Evolutionary conservation across 2,113 vertebrate genomes (phyloP).

Genomic region (Thamnophis sirtalis): DNA sequence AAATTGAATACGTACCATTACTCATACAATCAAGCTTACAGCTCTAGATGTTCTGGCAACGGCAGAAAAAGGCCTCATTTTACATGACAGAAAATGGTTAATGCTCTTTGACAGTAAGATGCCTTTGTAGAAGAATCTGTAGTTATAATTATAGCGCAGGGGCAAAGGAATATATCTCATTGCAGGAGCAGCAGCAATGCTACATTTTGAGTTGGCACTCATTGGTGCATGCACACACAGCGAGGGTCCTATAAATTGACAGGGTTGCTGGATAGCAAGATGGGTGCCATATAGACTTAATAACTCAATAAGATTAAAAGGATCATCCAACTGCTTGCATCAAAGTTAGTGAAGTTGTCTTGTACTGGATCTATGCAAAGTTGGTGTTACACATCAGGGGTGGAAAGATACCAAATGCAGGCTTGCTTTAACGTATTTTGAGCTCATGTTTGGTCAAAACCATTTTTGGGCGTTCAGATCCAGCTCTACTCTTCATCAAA

Average conservation of each 20-base stretch:
- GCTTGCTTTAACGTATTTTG: background rate
- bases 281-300: background rate
- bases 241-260: background rate
- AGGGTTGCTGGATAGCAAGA: background rate
- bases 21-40: background rate
- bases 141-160: background rate
- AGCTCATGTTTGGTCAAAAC: background rate
- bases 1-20: background rate
- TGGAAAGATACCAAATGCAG: background rate
- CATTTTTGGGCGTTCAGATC: background rate
- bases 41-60: background rate
- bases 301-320: background rate
- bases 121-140: slow-evolving; percentile 9
- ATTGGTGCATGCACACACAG: slow-evolving; percentile 8
- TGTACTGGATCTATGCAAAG: slow-evolving; percentile 11
- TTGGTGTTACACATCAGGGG: slow-evolving; percentile 6
- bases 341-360: background rate
- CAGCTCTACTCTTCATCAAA: background rate
- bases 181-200: background rate
- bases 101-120: slow-evolving; percentile 1
- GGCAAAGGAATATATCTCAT: slow-evolving; percentile 20
- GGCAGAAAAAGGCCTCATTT: slow-evolving; percentile 1
- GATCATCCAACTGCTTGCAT: background rate
- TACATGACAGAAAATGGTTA: slow-evolving; percentile 10
- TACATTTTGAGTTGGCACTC: background rate